Evolutionary conservation across 2,888 invertebrate species (phyloP).

Genomic region (Belgica antarctica): DNA sequence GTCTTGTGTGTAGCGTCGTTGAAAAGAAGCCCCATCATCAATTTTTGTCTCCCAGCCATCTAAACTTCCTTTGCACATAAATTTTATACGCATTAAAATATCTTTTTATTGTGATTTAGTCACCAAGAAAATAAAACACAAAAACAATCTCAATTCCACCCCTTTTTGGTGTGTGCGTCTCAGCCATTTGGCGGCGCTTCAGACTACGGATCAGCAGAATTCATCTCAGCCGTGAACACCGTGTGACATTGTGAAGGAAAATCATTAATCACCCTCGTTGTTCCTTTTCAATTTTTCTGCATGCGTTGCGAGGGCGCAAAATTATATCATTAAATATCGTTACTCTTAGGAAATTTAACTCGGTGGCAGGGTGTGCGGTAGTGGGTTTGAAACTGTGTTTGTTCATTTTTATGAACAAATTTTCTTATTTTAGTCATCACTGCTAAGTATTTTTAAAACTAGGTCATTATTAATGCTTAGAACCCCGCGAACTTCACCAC

Average conservation of each 20-base stretch:
- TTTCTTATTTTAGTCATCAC: conserved; percentile 1
- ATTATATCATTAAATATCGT: conserved; percentile 41
- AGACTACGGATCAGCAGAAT: conserved; percentile 34
- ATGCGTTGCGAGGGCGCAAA: conserved; percentile 17
- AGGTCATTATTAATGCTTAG: no score
- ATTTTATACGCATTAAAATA: conserved; percentile 24
- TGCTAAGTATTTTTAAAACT: no score
- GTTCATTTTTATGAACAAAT: no score
- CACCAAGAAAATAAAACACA: conserved; percentile 24
- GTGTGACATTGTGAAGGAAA: conserved; percentile 32
- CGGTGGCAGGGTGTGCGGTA: not conserved
- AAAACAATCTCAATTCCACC: conserved; percentile 24
- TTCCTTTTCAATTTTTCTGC: not conserved
- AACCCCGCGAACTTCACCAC: no score
- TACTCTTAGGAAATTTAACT: conserved; percentile 43
- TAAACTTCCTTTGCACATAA: conserved; percentile 18
- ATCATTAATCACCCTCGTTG: conserved; percentile 40
- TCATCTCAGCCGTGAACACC: conserved; percentile 19
- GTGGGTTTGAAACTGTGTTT: not conserved
- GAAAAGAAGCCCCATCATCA: not conserved
- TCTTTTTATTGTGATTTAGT: conserved; percentile 34
- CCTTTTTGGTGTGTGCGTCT: conserved; percentile 9
- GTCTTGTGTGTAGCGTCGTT: not conserved
- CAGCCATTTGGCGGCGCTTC: conserved; percentile 39
- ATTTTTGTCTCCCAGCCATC: conserved; percentile 1